These are phyloP conservation scores for Tragelaphus eurycerus DNA, from an alignment of 2,797 vertebrate species.

Conservation along the genomic window DNA sequence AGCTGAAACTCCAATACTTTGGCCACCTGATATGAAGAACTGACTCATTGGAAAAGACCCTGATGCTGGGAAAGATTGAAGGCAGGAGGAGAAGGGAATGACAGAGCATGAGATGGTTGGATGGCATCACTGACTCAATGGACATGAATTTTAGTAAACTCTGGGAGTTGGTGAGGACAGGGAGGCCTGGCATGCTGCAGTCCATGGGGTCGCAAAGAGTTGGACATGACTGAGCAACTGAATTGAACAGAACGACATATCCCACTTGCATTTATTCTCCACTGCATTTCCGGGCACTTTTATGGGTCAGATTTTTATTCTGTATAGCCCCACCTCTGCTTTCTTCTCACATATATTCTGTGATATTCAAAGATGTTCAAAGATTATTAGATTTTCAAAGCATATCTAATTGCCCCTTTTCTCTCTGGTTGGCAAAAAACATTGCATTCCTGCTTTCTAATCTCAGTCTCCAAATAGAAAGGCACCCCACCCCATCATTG, in stretches of 20 bases:
- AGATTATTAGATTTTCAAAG: background rate
- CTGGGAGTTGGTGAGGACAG: background rate
- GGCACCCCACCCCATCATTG: background rate
- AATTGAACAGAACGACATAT: background rate
- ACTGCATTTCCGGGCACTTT: background rate
- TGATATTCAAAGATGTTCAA: background rate
- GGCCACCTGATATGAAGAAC: background rate
- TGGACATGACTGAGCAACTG: background rate
- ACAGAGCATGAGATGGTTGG: background rate
- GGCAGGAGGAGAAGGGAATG: background rate
- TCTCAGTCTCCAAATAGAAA: background rate
- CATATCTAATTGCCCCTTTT: background rate
- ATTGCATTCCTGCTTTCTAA: background rate
- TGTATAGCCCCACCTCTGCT: background rate
- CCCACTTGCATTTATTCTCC: background rate
- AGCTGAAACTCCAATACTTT: background rate
- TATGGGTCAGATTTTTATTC: background rate
- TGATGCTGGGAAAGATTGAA: background rate
- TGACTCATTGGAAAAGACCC: background rate
- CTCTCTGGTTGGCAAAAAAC: background rate
- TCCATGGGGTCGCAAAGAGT: background rate
- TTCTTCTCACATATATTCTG: background rate
- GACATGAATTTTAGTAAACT: background rate
- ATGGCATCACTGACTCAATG: background rate
- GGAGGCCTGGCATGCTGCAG: background rate